Evolutionary conservation across 2,888 invertebrate genomes (phyloP), one percentile per base, ranked within the genome.

Genomic region (Mantis religiosa): DNA sequence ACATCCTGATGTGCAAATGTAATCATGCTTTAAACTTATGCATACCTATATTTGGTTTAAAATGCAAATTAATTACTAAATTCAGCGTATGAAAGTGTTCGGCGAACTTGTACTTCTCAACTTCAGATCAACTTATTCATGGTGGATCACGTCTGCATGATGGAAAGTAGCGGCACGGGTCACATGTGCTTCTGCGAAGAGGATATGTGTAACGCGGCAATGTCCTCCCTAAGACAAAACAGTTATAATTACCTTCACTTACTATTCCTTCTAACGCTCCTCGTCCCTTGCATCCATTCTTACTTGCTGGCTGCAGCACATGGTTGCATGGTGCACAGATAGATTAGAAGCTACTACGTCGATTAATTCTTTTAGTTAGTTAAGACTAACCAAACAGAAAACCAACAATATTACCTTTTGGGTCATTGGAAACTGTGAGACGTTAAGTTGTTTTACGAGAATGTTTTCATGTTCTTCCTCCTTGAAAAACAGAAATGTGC

Each of bases 101-200:
- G 98, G 90, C 95, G 98, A 92, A 98, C 98, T 91, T 98, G 98
- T 94, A 98, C 98, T 89, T 97, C 98, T 90, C 97, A 98, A 93
- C 95, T 98, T 91, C 98, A 98, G 94, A 98, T 98, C 94, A 98
- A 98, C 94, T 95, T 98, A 92, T 98, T 98, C 95, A 98, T 98
- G 98, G 98, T 98, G 94, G 98, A 98, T 94, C 98, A 98, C 95
- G 98, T 98, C 95, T 98, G 98, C 96, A 98, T 98, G 98, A 97
- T 97, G 97, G 98, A 98, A 97, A 98, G 98, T 96, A 97, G 97
- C 95, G 98, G 98, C 95, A 98, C 97, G 93, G 98, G 98, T 94
- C 98, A 98, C 96, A 98, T 98, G 98, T 98, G 98, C 95, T 98
- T 98, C 96, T 98, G 98, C 95, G 98, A 98, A 95, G 98, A 98